These are phyloP conservation scores for Zaprionus ghesquierei DNA, from an alignment of 1,140 invertebrate genomes.

Conservation along the genomic window DNA sequence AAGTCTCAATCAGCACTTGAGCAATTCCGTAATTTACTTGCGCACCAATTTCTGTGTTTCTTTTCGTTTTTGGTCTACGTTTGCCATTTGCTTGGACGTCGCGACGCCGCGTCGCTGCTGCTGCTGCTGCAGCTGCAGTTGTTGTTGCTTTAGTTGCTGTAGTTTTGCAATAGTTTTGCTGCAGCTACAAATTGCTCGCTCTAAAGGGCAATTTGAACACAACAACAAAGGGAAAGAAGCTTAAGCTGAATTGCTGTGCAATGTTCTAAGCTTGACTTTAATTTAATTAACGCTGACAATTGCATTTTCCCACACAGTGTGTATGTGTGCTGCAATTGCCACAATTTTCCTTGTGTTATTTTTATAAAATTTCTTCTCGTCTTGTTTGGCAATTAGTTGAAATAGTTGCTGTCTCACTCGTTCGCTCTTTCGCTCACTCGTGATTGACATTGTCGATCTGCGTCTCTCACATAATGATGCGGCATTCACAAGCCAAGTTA, in stretches of 20 bases:
- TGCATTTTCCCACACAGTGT: constrained; percentile 32
- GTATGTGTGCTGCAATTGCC: constrained; percentile 14
- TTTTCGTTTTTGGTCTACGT: constrained; percentile 14
- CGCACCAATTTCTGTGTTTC: constrained; percentile 51
- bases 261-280: constrained; percentile 41
- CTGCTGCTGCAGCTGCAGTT: background rate
- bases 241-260: constrained; percentile 26
- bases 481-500: constrained; percentile 5
- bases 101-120: background rate
- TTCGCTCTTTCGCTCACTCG: background rate
- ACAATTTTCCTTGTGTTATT: constrained; percentile 35
- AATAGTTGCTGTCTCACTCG: constrained; percentile 15
- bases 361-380: constrained; percentile 9
- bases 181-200: no score
- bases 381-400: constrained; percentile 26
- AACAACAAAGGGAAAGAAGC: background rate
- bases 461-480: constrained; percentile 26
- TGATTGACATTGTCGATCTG: constrained; percentile 17
- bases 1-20: constrained; percentile 51
- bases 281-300: constrained; percentile 48
- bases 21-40: constrained; percentile 74
- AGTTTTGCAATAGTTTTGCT: constrained; percentile 20
- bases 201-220: constrained; percentile 12
- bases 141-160: constrained; percentile 6
- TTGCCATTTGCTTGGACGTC: constrained; percentile 7